Evolutionary conservation across 2,888 invertebrate species (phyloP).

Genomic region (Trissolcus brochymenae): DNA sequence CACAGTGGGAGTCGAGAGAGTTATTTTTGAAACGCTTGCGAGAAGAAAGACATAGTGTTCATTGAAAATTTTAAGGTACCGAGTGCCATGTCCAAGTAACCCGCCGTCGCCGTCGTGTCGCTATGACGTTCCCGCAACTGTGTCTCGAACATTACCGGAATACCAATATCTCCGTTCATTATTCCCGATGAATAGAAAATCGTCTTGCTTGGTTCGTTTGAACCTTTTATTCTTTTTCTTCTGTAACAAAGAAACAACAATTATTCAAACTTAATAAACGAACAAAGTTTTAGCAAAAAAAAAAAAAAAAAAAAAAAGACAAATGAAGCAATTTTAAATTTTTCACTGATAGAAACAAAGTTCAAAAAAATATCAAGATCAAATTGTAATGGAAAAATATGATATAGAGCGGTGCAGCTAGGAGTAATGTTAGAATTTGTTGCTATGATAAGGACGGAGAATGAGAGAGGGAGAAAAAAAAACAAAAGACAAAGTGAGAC

Average conservation of each 20-base stretch:
- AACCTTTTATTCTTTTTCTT: not conserved
- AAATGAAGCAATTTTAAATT: too few relatives aligned
- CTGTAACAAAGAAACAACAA: not conserved
- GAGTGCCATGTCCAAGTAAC: slow-evolving; percentile 65
- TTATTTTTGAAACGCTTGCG: slow-evolving; percentile 20
- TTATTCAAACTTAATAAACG: not conserved
- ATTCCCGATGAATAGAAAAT: slow-evolving; percentile 37
- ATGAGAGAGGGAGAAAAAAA: slow-evolving; percentile 36
- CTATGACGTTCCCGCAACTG: slow-evolving; percentile 65
- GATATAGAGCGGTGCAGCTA: slow-evolving; percentile 18
- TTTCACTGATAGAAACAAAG: too few relatives aligned
- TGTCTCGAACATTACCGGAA: slow-evolving; percentile 60
- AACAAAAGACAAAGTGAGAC: slow-evolving; percentile 21
- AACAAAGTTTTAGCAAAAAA: not conserved
- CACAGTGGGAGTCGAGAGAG: not conserved
- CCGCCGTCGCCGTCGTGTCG: slow-evolving; percentile 65
- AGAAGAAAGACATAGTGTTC: slow-evolving; percentile 34
- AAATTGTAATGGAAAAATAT: too few relatives aligned
- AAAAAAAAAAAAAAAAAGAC: too few relatives aligned
- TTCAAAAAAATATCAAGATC: too few relatives aligned
- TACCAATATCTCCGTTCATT: slow-evolving; percentile 61
- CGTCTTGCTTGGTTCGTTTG: slow-evolving; percentile 12
- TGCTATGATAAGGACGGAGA: not conserved
- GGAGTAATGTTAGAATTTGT: too few relatives aligned
- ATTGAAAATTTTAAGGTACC: slow-evolving; percentile 63